A percentile compares a stretch with the other conserved stretches of the same genome.
Evolutionary conservation across 1,140 invertebrate genomes (phyloP).

Genomic region (Philotrypesis tridentata): DNA sequence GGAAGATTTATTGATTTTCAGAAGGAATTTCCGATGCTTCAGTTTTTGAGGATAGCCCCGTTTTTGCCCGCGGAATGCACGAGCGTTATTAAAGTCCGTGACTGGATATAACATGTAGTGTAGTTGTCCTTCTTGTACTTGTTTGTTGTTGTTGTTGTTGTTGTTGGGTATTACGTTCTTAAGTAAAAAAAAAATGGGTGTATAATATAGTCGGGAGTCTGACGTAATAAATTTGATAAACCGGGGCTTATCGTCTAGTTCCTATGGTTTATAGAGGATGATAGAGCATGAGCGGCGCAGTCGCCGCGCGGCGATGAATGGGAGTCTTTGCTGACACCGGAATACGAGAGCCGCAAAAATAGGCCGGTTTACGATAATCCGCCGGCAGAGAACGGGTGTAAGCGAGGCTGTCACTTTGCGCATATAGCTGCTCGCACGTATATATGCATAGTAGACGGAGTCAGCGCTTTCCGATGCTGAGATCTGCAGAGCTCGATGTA

Average conservation of each 20-base stretch:
- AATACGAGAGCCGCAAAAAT: not conserved
- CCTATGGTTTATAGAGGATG: too few relatives aligned
- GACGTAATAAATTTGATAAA: not conserved
- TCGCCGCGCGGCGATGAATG: not conserved
- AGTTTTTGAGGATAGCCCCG: too few relatives aligned
- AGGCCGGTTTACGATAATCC: constrained; percentile 3
- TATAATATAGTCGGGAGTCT: not conserved
- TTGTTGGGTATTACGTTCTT: too few relatives aligned
- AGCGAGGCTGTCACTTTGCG: not conserved
- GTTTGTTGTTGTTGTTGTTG: too few relatives aligned
- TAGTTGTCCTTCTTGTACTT: too few relatives aligned
- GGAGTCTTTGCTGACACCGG: not conserved
- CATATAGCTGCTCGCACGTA: too few relatives aligned
- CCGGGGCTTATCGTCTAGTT: not conserved
- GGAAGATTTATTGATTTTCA: not conserved
- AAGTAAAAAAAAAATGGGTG: too few relatives aligned
- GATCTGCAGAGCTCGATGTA: too few relatives aligned
- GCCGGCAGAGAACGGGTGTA: not conserved
- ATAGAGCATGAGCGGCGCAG: not conserved
- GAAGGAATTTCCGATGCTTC: too few relatives aligned
- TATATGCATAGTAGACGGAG: not conserved
- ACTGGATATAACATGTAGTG: too few relatives aligned
- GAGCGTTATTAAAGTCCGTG: too few relatives aligned
- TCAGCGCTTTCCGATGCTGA: not conserved
- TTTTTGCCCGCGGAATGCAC: too few relatives aligned